Percentiles rank a stretch among this genome's conserved stretches.
Conservation (phyloP, 1,140 invertebrate species). For the Philotrypesis tridentata region DNA sequence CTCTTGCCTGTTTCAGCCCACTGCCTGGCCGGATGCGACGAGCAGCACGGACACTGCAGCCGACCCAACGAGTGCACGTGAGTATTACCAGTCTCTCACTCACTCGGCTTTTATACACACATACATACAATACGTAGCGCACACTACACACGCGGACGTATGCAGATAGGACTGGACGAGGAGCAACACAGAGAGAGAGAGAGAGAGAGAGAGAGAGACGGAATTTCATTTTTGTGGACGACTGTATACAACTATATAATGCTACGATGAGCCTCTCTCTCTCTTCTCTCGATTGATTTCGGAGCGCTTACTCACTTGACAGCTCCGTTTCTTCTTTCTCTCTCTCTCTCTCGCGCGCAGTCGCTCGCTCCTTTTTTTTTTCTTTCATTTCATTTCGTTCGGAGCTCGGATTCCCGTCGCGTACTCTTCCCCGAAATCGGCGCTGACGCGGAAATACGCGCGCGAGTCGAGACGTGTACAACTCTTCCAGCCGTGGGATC, state of each 20-base stretch:
- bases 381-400: background rate
- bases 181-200: background rate
- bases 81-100: conserved; percentile 75
- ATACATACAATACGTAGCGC: conserved; percentile 18
- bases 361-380: no score
- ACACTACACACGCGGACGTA: background rate
- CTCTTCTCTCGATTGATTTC: background rate
- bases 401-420: conserved; percentile 19
- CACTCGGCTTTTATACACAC: background rate
- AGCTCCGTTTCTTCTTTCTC: background rate
- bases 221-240: background rate
- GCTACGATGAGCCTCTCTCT: background rate
- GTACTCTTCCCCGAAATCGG: conserved; percentile 45
- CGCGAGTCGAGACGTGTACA: conserved; percentile 54
- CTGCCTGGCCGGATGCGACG: conserved; percentile 92
- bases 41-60: conserved; percentile 91
- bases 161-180: conserved; percentile 36
- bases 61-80: conserved; percentile 96
- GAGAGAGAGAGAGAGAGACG: conserved; percentile 21
- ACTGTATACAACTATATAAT: no score
- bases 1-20: conserved; percentile 86
- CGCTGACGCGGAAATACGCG: conserved; percentile 56
- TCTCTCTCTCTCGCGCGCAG: background rate
- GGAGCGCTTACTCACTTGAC: background rate
- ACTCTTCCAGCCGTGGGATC: conserved; percentile 56